phyloP scores from a whole-genome alignment of 1,140 invertebrate genomes.

The Camponotus vicinus region DNA sequence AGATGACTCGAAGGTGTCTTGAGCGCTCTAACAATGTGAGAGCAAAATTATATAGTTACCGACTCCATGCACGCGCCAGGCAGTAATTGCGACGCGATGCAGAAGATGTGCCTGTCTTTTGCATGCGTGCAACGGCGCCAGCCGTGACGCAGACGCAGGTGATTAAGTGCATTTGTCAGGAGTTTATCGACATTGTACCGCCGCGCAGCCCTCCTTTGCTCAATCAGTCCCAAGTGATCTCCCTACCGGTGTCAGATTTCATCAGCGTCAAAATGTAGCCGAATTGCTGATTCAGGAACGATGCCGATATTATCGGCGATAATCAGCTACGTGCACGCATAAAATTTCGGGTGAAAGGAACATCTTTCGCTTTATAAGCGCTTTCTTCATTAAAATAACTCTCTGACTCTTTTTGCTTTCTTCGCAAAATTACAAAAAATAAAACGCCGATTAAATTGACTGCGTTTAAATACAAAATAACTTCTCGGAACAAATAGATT shows the following conservation, averaged over 20 bases:
- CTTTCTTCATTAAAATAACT: background rate
- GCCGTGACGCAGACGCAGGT: constrained; percentile 76
- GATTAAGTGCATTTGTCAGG: constrained; percentile 80
- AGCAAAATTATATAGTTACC: constrained; percentile 7
- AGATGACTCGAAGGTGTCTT: background rate
- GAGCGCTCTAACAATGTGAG: constrained; percentile 22
- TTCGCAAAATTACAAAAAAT: background rate
- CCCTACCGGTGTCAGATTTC: constrained; percentile 74
- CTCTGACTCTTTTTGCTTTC: background rate
- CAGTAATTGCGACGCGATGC: constrained; percentile 44
- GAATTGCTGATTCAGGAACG: constrained; percentile 43
- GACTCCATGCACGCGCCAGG: constrained; percentile 20
- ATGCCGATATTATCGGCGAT: constrained; percentile 42
- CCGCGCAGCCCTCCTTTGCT: constrained; percentile 58
- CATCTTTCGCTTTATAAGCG: constrained; percentile 21
- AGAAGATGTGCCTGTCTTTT: constrained; percentile 36
- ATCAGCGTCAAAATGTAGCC: constrained; percentile 56
- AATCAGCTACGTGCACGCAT: constrained; percentile 1
- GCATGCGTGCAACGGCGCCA: constrained; percentile 54
- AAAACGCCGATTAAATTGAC: background rate
- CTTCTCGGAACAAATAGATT: constrained; percentile 8
- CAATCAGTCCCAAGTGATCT: constrained; percentile 78
- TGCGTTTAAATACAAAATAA: background rate
- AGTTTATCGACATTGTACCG: constrained; percentile 71
- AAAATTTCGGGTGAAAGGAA: constrained; percentile 17